Conservation (phyloP, 37 sponge, comb jelly and placozoan species). For the Theonella swinhoei region DNA sequence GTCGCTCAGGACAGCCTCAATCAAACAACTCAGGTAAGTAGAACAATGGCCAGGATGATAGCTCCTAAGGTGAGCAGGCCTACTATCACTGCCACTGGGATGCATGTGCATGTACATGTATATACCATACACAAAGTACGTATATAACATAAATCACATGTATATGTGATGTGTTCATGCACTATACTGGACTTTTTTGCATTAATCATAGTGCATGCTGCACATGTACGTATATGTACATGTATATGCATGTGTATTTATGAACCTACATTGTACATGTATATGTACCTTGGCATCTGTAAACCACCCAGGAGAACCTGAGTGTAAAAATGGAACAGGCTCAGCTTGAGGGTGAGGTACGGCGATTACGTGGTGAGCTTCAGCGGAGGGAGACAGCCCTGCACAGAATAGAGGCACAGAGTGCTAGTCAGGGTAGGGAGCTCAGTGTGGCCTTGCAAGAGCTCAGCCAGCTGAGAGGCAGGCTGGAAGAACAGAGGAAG, state of each 20-base stretch:
- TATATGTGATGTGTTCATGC: not conserved
- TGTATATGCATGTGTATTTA: not conserved
- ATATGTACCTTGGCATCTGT: too few relatives aligned
- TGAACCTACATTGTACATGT: not conserved
- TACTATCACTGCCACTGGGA: too few relatives aligned
- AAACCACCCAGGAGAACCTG: not conserved
- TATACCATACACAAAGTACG: too few relatives aligned
- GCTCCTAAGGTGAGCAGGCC: too few relatives aligned
- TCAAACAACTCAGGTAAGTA: not conserved
- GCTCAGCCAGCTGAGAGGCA: not conserved
- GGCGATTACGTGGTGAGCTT: not conserved
- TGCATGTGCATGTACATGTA: too few relatives aligned
- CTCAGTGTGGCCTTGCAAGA: not conserved
- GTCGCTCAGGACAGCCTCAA: not conserved
- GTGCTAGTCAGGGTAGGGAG: not conserved
- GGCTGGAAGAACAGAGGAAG: not conserved
- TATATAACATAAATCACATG: not conserved
- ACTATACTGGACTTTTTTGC: too few relatives aligned
- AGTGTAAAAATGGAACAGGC: not conserved
- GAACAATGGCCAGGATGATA: too few relatives aligned
- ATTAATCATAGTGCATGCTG: too few relatives aligned
- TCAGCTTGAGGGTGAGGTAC: conserved; percentile 8
- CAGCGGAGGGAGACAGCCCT: conserved; percentile 13
- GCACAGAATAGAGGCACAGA: not conserved
- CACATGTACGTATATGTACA: too few relatives aligned